phyloP scores from a whole-genome alignment of 2,888 invertebrate genomes.

The Mactromeris polynyma region DNA sequence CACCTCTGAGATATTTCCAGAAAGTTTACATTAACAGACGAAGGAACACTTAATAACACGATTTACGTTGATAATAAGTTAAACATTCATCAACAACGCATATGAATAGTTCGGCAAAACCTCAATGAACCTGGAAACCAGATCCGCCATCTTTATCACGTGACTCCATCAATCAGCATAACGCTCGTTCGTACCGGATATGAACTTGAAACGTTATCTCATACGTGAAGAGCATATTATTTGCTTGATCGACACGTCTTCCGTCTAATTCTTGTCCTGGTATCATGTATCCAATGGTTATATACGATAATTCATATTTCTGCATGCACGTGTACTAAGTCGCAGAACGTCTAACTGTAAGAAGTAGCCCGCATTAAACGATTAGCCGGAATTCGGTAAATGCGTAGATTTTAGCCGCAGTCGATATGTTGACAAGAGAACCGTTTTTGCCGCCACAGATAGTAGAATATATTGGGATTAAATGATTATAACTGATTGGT shows the following conservation, averaged over 20 bases:
- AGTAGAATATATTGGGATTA: too few species aligned
- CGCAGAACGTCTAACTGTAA: too few species aligned
- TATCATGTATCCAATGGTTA: neutral
- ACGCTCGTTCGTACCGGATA: conserved; percentile 13
- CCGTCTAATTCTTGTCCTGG: neutral
- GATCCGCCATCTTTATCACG: neutral
- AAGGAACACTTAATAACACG: neutral
- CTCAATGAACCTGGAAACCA: neutral
- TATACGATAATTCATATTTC: too few species aligned
- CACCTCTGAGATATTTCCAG: neutral
- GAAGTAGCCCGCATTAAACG: too few species aligned
- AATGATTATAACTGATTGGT: too few species aligned
- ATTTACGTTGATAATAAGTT: neutral
- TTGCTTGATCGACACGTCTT: neutral
- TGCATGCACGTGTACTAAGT: too few species aligned
- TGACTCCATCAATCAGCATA: neutral
- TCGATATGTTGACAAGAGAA: too few species aligned
- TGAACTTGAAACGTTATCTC: conserved; percentile 16
- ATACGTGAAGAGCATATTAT: neutral
- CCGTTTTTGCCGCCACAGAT: too few species aligned
- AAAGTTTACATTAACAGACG: neutral
- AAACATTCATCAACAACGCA: neutral
- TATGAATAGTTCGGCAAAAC: neutral
- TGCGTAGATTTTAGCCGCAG: too few species aligned
- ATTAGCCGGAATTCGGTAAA: too few species aligned